Percentiles rank a stretch among this genome's conserved stretches.
phyloP scores from a whole-genome alignment of 2,113 vertebrate species.

The Sarotherodon lohbergeri region DNA sequence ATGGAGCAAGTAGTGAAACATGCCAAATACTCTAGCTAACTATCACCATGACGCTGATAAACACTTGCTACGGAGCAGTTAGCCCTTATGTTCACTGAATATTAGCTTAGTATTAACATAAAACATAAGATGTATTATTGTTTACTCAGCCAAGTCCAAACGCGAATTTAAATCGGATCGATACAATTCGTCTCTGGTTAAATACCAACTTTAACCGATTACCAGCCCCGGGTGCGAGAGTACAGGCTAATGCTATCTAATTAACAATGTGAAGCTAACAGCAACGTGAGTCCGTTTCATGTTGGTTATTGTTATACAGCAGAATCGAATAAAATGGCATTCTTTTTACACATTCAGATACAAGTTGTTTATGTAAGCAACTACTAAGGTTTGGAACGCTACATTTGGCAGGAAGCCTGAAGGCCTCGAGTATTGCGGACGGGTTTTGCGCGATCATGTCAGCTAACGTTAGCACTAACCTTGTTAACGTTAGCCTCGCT shows the following conservation, averaged over 20 bases:
- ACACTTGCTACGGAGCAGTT: conserved; percentile 1
- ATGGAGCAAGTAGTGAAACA: background rate
- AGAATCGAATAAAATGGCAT: rapidly evolving
- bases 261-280: conserved; percentile 25
- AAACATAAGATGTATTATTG: background rate
- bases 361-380: rapidly evolving
- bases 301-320: background rate
- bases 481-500: conserved; percentile 37
- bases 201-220: background rate
- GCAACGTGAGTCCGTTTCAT: background rate
- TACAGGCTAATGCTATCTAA: conserved; percentile 9
- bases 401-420: background rate
- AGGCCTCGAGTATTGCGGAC: background rate
- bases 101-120: background rate
- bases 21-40: background rate
- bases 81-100: background rate
- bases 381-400: rapidly evolving
- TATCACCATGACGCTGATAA: conserved; percentile 32
- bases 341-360: rapidly evolving
- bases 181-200: rapidly evolving
- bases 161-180: rapidly evolving
- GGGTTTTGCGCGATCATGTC: background rate
- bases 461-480: conserved; percentile 39
- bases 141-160: background rate
- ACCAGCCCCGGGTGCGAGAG: background rate